Percentiles rank a stretch among this genome's conserved stretches.
phyloP scores from a whole-genome alignment of 2,888 invertebrate species.

The Thyatira batis region DNA sequence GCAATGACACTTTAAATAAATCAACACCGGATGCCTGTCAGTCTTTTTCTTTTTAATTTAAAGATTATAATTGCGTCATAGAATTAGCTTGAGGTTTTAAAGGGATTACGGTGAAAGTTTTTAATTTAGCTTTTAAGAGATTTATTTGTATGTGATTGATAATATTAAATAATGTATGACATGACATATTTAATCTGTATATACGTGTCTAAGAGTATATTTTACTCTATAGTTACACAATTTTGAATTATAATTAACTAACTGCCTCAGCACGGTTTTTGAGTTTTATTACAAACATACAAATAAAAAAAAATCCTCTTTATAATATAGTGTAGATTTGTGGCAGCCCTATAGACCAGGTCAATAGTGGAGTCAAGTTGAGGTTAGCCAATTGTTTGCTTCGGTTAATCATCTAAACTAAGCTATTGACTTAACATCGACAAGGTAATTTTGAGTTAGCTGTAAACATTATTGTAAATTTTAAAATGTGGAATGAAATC shows the following conservation, averaged over 20 bases:
- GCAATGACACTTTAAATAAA: slow-evolving; percentile 39
- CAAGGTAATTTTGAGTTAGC: slow-evolving; percentile 50
- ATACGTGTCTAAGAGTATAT: too few species aligned
- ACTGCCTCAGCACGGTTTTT: too few species aligned
- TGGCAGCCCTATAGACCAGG: slow-evolving; percentile 42
- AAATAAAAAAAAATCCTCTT: neutral
- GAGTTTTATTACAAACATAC: neutral
- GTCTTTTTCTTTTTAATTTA: slow-evolving; percentile 44
- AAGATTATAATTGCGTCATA: slow-evolving; percentile 42
- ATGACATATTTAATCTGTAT: slow-evolving; percentile 1
- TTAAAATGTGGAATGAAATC: neutral
- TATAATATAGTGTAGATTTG: neutral
- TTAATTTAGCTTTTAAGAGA: slow-evolving; percentile 24
- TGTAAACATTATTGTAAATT: slow-evolving; percentile 31
- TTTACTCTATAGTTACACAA: too few species aligned
- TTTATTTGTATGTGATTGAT: slow-evolving; percentile 12
- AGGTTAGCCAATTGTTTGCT: slow-evolving; percentile 60
- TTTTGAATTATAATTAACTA: too few species aligned
- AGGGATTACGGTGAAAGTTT: slow-evolving; percentile 55
- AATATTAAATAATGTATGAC: slow-evolving; percentile 9
- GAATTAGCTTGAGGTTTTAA: slow-evolving; percentile 29
- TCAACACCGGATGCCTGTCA: slow-evolving; percentile 50
- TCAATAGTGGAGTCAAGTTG: slow-evolving; percentile 46
- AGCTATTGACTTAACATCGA: slow-evolving; percentile 54
- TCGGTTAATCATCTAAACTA: slow-evolving; percentile 54